Base-by-base conservation (phyloP, 1,140 invertebrate genomes). In the Mylabris phalerata region DNA sequence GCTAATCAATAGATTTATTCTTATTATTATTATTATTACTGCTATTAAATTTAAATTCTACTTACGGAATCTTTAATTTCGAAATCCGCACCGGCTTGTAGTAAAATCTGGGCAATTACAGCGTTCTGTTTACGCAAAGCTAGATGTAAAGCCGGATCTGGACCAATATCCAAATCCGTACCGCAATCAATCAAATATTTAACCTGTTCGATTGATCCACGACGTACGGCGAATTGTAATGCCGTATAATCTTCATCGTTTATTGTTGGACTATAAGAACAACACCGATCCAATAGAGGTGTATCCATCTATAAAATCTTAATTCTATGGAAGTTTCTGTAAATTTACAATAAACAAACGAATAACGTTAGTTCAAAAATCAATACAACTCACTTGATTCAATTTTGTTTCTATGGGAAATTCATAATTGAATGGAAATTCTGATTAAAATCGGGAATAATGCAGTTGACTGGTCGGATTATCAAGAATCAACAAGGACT, bases 81-180 rank as follows among this genome's bases (percentile, higher is more conserved):
- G 70, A 86, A 79, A 64, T 87, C 79, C 64, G 85, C 87, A 61
- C 86, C 87, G 68, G 83, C 81, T 65, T 87, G 81, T 27, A 92
- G 75, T 19, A 89, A 71, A 27, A 82, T 68, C 51, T 84, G 67
- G 4, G 85, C 84, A 40, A 86, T 80, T 49, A 77, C 70, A 5
- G 74, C 72, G 63, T 86, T 81, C 57, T 79, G 77, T 62, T 84
- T 75, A 47, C 77, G 70, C 41, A 87, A 72, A 5, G 86, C 82
- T 62, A 84, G 69, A 70, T 87, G 84, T 25, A 89, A 69, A 2
- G 86, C 79, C 79, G 68, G 80, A 76, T 59, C 81, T 70, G 73
- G 73, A 19, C 74, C 71, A 26, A 63, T 57, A 71, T 88, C 82
- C 3, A 86, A 62, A 55, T 80, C 75, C 9, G 80, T 79, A n/a